Evolutionary conservation across 1,140 invertebrate genomes (phyloP), one percentile per base, ranked within the genome.

Genomic region (Caenorhabditis inopinata): DNA sequence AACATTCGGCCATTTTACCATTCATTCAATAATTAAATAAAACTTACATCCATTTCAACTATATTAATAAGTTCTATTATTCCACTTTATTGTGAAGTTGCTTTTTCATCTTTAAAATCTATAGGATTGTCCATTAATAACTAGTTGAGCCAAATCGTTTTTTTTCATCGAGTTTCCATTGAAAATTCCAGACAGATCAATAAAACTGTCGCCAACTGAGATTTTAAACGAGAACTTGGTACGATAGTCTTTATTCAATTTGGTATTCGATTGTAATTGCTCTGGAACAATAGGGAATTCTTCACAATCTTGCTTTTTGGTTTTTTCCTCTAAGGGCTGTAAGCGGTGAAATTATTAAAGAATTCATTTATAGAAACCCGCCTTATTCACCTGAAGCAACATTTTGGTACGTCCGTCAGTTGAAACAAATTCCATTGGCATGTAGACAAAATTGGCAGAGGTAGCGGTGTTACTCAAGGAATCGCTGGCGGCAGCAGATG

Each of bases 181-280:
- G 4, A 68, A 68, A 21, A 68, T 68, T 21, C 58, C 58, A 23
- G 58, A 68, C 29, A 68, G 23, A 68, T 68, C 32, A 21, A 68
- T 38, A 12, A 21, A 18, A 38, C 23, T 6, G 12, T 38, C 51
- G n/a, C 29, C 29, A 32, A 68, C 2, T 11, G 32, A 16, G 12
- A 68, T 11, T 18, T 68, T 29, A 2, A 32, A 4, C 4, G 58
- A 68, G n/a, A 68, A 68, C 27, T 68, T 68, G n/a, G 25, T 38
- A 16, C 25, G 58, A 21, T 38, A 9, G 29, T 23, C 32, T 21
- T 11, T 38, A 11, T 68, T 68, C 32, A 68, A 25, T 38, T 21
- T n/a, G n/a, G 58, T 68, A 68, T 32, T 68, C 32, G 58, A 68
- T 68, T 68, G 58, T 5, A 68, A 21, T 21, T 68, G 58, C n/a